These are phyloP conservation scores for Enteromius afrohamiltoni DNA, from an alignment of 2,797 vertebrate genomes.

Conservation along the genomic window DNA sequence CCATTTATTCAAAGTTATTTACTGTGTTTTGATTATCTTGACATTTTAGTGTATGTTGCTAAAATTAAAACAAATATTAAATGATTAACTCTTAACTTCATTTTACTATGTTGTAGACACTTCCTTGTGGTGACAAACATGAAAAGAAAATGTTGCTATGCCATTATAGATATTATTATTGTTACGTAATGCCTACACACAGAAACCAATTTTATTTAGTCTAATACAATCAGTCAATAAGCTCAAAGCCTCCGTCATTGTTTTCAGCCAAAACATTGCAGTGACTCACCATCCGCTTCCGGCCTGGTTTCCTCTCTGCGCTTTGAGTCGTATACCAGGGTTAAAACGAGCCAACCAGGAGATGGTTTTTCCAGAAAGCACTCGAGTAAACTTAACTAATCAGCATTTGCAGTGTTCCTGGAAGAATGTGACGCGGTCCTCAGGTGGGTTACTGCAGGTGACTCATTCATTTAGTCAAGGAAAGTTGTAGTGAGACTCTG, in stretches of 20 bases:
- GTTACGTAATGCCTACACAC: neutral
- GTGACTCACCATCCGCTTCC: constrained; percentile 16
- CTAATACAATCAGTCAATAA: neutral
- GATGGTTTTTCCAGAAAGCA: neutral
- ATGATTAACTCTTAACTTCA: neutral
- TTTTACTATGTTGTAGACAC: neutral
- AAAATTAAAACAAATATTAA: neutral
- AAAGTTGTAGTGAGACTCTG: constrained; percentile 27
- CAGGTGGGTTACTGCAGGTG: constrained; percentile 42
- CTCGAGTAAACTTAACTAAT: neutral
- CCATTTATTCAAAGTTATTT: neutral
- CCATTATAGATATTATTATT: neutral
- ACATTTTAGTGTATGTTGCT: neutral
- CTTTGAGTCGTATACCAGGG: constrained; percentile 11
- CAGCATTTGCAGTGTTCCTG: neutral
- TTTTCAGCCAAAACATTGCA: constrained; percentile 1
- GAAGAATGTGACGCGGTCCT: neutral
- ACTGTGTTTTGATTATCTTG: neutral
- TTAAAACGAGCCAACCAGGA: neutral
- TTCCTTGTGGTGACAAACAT: neutral
- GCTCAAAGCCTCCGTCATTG: neutral
- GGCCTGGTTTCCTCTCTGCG: neutral
- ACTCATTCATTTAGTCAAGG: constrained; percentile 48
- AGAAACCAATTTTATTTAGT: neutral
- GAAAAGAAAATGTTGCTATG: neutral